Percentiles rank a stretch among this genome's conserved stretches.
Evolutionary conservation across 2,113 vertebrate genomes (phyloP).

Genomic region (Picathartes gymnocephalus): DNA sequence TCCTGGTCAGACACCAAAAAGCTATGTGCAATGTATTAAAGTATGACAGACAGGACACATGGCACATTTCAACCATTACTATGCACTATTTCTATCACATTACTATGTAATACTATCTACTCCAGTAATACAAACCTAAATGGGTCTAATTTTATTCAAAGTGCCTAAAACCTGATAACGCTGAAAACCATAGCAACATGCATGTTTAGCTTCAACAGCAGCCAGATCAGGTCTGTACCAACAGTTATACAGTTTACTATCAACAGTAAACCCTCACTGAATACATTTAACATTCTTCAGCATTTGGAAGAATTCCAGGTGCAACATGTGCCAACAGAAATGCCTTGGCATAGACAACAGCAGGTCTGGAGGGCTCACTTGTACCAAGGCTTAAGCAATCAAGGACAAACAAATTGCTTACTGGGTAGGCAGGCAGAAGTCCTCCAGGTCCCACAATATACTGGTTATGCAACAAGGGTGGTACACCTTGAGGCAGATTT

Average conservation of each 20-base stretch:
- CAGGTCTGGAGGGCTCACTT: background rate
- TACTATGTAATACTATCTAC: background rate
- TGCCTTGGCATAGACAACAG: background rate
- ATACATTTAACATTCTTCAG: background rate
- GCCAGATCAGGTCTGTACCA: background rate
- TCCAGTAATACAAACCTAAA: background rate
- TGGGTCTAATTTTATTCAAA: background rate
- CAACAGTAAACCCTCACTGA: background rate
- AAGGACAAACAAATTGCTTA: conserved; percentile 66
- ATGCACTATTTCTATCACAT: background rate
- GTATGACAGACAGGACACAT: background rate
- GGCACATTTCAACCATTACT: background rate
- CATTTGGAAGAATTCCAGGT: background rate
- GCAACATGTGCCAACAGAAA: background rate
- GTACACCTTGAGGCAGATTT: conserved; percentile 90
- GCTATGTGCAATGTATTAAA: background rate
- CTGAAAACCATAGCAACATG: background rate
- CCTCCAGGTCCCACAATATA: conserved; percentile 97
- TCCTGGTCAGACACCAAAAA: background rate
- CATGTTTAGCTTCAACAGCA: background rate
- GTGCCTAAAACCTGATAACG: background rate
- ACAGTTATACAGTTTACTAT: background rate
- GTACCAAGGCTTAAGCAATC: background rate
- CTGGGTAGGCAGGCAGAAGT: conserved; percentile 94
- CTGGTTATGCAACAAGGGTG: conserved; percentile 92